Evolutionary conservation across 2,797 vertebrate genomes (phyloP), one percentile per base, ranked within the genome.

Genomic region (Xiphorhynchus erythropygius): DNA sequence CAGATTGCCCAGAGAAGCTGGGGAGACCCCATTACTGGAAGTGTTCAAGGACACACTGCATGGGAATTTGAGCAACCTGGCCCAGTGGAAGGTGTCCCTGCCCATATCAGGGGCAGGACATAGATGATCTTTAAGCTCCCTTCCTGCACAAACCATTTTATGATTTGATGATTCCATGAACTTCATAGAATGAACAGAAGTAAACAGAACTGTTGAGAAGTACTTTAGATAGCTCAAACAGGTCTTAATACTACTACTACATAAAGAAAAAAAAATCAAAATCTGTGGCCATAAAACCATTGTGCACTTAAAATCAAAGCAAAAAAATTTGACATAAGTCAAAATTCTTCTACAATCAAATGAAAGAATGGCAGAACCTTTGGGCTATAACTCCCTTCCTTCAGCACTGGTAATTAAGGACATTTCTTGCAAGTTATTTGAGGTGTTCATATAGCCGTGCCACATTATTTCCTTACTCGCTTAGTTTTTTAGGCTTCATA

Each of bases 401-500:
- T 80, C n/a, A 69, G 9, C 42, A 81, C 4, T 35, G 8, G 46
- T 57, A 91, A 75, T 78, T 80, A 87, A 49, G 42, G n/a, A 81
- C 23, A 87, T 86, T 89, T 86, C 16, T 69, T 92, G 46, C 8
- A 87, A 84, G 50, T 13, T 89, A 74, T 90, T 70, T 91, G 57
- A 90, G 60, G 7, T 84, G 42, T 63, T 95, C 62, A 65, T 80
- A 47, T 7, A 85, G 21, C n/a, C 3, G 0, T 78, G 35, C 23
- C 30, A 69, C 39, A 56, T 81, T 93, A 89, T 91, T 96, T 87
- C 49, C 21, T 80, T 87, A 79, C 64, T 85, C 42, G 64, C 25
- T 94, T 96, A 83, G 21, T 21, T 59, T 87, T 94, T 89, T 42
- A 91, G 57, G n/a, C 73, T 91, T 87, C 84, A 93, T 94, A 92